Evolutionary conservation across 1,140 invertebrate genomes (phyloP).

Genomic region (Gonatopus flavifemur): DNA sequence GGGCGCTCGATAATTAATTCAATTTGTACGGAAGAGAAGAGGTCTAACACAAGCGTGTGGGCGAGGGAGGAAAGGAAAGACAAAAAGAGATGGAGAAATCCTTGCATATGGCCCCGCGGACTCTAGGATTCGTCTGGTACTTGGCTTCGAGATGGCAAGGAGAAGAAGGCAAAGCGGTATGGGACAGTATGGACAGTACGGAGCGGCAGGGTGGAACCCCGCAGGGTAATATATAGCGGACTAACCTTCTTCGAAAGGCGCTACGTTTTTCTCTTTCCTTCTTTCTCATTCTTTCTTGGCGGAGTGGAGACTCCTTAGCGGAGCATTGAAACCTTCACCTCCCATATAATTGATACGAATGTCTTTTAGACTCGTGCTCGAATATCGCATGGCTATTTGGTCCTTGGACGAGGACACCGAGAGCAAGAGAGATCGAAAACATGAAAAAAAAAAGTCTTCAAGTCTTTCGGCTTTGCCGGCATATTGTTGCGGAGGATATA

Average conservation of each 20-base stretch:
- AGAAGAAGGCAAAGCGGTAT: not conserved
- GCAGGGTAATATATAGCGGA: constrained; percentile 38
- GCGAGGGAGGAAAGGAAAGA: constrained; percentile 5
- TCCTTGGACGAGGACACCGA: no score
- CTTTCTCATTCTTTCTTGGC: constrained; percentile 35
- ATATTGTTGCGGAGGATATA: no score
- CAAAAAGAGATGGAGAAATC: not conserved
- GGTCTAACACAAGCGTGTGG: no score
- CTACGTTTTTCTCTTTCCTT: no score
- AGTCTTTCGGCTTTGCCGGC: no score
- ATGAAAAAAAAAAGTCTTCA: no score
- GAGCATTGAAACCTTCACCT: constrained; percentile 36
- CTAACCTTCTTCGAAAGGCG: constrained; percentile 35
- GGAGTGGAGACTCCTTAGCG: constrained; percentile 27
- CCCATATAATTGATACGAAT: constrained; percentile 61
- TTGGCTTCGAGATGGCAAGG: constrained; percentile 8
- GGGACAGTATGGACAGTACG: no score
- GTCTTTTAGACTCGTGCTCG: constrained; percentile 47
- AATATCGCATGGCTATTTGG: constrained; percentile 42
- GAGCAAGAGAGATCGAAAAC: no score
- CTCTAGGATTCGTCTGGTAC: no score
- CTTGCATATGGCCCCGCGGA: no score
- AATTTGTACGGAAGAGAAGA: constrained; percentile 44
- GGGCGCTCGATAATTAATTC: no score
- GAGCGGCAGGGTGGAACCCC: no score